Evolutionary conservation across 1,140 invertebrate species (phyloP).

Genomic region (Zaprionus ornatus): DNA sequence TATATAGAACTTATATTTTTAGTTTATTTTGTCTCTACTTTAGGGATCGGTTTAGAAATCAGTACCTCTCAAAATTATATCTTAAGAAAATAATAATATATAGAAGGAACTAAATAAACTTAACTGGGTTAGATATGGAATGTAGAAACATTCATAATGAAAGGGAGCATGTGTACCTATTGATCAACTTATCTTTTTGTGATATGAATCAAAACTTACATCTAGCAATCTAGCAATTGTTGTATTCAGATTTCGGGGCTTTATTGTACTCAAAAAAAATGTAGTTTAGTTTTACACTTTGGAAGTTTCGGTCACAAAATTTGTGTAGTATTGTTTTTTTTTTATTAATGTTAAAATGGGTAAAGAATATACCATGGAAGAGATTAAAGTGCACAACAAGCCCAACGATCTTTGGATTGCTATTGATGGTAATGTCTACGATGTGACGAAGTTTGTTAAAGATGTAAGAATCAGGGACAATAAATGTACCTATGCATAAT

Average conservation of each 20-base stretch:
- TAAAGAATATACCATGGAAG: slow-evolving; percentile 83
- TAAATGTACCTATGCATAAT: background rate
- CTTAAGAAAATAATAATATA: no score
- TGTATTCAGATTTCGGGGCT: background rate
- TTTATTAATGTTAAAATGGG: slow-evolving; percentile 26
- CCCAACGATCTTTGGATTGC: slow-evolving; percentile 86
- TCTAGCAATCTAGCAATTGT: no score
- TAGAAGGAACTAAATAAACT: no score
- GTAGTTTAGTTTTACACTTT: background rate
- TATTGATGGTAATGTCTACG: slow-evolving; percentile 88
- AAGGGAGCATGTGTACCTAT: no score
- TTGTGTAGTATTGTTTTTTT: background rate
- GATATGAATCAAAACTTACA: no score
- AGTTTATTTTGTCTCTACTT: no score
- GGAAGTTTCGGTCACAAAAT: background rate
- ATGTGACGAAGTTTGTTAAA: slow-evolving; percentile 87
- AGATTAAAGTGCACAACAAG: slow-evolving; percentile 85
- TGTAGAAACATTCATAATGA: no score
- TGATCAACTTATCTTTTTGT: no score
- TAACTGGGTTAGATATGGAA: no score
- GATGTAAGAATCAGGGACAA: slow-evolving; percentile 84
- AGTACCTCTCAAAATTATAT: no score
- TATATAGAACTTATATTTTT: no score
- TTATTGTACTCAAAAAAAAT: background rate
- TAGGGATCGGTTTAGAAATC: no score